These are phyloP conservation scores for Albula glossodonta DNA, from an alignment of 2,113 vertebrate genomes.

Conservation along the genomic window DNA sequence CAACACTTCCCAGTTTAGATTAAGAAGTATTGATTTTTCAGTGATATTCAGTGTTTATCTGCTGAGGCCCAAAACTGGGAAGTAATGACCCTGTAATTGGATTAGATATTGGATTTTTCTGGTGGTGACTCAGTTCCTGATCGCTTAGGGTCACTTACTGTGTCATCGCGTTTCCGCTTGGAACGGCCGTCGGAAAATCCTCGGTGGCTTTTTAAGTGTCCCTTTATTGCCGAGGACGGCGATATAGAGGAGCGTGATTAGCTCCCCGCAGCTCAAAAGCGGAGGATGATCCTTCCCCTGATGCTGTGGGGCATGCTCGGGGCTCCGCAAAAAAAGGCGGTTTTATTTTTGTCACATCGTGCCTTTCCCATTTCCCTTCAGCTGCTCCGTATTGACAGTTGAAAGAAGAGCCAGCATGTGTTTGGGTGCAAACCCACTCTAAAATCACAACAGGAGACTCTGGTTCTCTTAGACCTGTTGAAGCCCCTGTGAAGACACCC, in stretches of 20 bases:
- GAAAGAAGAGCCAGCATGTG: background rate
- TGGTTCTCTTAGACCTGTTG: background rate
- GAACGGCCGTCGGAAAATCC: background rate
- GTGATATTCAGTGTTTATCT: background rate
- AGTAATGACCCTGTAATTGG: background rate
- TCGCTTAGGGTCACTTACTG: background rate
- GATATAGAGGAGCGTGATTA: background rate
- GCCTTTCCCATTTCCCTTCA: background rate
- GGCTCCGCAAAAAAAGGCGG: background rate
- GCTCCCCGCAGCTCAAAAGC: background rate
- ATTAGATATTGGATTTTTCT: slow-evolving; percentile 14
- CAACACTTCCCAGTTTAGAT: background rate
- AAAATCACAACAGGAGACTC: background rate
- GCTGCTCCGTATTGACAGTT: background rate
- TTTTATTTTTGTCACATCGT: background rate
- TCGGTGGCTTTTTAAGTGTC: background rate
- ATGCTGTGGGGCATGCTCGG: background rate
- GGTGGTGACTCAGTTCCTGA: background rate
- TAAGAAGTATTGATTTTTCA: slow-evolving; percentile 1
- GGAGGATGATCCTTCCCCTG: background rate
- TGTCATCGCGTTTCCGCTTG: background rate
- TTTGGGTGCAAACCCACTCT: background rate
- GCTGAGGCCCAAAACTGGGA: background rate
- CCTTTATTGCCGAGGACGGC: background rate
- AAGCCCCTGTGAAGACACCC: background rate